Conservation (phyloP, 2,797 vertebrate species). For the Pachyuromys duprasi region DNA sequence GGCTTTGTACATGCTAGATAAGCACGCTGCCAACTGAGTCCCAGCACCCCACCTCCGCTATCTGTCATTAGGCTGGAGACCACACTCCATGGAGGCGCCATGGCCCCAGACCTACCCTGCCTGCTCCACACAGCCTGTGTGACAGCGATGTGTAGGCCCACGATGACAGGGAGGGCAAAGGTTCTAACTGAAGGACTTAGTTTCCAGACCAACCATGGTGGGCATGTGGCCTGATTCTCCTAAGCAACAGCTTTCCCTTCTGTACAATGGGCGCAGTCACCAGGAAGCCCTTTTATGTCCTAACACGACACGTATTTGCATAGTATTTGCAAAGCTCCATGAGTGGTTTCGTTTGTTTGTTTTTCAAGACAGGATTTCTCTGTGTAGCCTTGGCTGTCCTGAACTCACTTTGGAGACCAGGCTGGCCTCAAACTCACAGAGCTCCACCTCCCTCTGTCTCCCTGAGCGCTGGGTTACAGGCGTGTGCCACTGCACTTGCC, state of each 20-base stretch:
- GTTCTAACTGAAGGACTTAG: neutral
- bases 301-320: neutral
- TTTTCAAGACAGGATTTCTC: too few relatives aligned
- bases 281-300: neutral
- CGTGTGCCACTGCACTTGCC: too few relatives aligned
- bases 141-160: accelerated
- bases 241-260: neutral
- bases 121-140: neutral
- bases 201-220: neutral
- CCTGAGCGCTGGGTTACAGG: too few relatives aligned
- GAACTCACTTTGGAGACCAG: too few relatives aligned
- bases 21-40: neutral
- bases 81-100: neutral
- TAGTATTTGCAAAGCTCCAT: neutral
- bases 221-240: neutral
- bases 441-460: too few relatives aligned
- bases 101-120: neutral
- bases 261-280: neutral
- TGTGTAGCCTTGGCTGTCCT: too few relatives aligned
- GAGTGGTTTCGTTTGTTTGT: too few relatives aligned
- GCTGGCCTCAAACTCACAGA: too few relatives aligned
- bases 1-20: neutral
- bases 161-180: accelerated
- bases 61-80: neutral
- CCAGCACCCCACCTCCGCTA: too few relatives aligned